These are phyloP conservation scores for Drosophila kohkoa DNA, from an alignment of 1,140 invertebrate genomes.

Conservation along the genomic window DNA sequence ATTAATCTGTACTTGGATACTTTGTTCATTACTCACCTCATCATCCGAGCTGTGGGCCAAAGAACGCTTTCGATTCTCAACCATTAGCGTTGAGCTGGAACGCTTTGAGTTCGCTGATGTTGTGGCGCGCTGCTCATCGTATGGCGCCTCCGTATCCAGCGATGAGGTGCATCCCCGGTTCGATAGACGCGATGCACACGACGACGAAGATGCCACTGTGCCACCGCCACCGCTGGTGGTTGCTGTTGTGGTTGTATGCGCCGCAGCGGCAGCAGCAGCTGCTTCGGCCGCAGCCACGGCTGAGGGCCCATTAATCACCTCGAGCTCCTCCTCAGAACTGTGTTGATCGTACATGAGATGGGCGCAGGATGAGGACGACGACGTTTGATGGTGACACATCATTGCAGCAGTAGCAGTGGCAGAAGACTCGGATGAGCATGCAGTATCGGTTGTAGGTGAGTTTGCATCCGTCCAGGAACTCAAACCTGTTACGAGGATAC, in stretches of 20 bases:
- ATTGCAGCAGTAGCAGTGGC: conserved; percentile 80
- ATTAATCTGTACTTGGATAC: background rate
- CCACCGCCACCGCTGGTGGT: background rate
- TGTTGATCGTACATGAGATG: conserved; percentile 92
- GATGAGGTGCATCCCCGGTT: conserved; percentile 80
- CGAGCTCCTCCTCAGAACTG: conserved; percentile 95
- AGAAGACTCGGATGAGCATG: conserved; percentile 86
- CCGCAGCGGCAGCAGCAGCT: conserved; percentile 52
- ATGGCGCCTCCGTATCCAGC: conserved; percentile 76
- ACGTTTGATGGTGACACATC: conserved; percentile 80
- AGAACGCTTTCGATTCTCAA: conserved; percentile 84
- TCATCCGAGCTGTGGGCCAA: conserved; percentile 88
- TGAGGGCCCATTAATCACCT: conserved; percentile 88
- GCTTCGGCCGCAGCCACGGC: conserved; percentile 65
- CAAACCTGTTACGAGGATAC: conserved; percentile 71
- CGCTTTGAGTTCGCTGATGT: conserved; percentile 83
- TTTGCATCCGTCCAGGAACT: conserved; percentile 85
- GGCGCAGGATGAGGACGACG: conserved; percentile 73
- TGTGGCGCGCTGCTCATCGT: conserved; percentile 70
- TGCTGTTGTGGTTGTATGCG: conserved; percentile 28
- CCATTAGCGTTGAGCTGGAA: conserved; percentile 81
- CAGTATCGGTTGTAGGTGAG: conserved; percentile 85
- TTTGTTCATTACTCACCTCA: conserved; percentile 85
- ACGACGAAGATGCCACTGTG: conserved; percentile 42
- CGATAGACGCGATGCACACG: conserved; percentile 74